Percentiles rank a stretch among this genome's conserved stretches.
Conservation (phyloP, 2,113 vertebrate genomes). For the Apteryx mantelli region DNA sequence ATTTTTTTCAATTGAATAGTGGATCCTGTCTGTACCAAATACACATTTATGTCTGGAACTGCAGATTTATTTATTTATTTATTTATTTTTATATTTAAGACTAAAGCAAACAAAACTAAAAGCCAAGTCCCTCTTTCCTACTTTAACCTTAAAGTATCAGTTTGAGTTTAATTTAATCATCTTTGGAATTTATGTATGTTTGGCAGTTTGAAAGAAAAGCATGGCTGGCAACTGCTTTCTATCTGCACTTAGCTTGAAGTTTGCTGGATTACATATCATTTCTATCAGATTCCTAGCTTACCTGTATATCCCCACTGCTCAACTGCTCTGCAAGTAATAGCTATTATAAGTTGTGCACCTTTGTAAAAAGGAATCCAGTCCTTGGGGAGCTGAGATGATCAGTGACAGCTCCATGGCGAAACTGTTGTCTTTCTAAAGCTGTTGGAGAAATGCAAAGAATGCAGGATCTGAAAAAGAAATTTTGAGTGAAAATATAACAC, state of each 20-base stretch:
- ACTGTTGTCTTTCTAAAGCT: background rate
- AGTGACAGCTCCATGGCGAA: background rate
- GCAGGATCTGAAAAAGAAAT: background rate
- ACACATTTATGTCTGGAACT: background rate
- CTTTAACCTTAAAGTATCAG: background rate
- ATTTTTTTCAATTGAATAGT: background rate
- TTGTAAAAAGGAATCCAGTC: background rate
- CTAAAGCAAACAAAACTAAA: background rate
- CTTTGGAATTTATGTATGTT: background rate
- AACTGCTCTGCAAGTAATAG: background rate
- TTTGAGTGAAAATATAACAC: background rate
- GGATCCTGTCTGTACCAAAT: background rate
- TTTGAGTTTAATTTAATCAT: background rate
- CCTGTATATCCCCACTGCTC: too few species aligned
- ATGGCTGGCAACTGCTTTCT: background rate
- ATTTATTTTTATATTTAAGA: background rate
- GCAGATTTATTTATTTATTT: background rate
- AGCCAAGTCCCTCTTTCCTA: background rate
- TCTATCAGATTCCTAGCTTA: background rate
- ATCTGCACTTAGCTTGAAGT: background rate
- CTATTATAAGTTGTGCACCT: background rate
- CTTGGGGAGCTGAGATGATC: background rate
- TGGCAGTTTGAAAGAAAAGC: background rate
- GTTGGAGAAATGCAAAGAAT: background rate
- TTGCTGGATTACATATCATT: background rate